Evolutionary conservation across 2,797 vertebrate genomes (phyloP).

Genomic region (Sebastes matsubarae): DNA sequence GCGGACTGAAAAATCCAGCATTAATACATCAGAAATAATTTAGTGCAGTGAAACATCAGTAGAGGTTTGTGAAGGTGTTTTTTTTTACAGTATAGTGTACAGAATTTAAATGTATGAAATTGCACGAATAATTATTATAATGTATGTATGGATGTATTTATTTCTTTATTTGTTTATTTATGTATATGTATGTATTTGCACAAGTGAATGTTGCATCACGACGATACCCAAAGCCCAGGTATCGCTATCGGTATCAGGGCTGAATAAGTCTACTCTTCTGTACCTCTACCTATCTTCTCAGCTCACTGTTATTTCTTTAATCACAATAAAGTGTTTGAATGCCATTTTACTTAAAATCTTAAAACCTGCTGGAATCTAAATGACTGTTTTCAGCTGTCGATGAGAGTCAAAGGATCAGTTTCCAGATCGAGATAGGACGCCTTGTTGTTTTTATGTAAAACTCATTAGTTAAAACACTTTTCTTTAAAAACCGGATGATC

Average conservation of each 20-base stretch:
- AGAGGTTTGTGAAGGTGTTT: neutral
- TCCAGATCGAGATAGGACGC: neutral
- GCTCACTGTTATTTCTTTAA: neutral
- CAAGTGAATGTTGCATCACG: neutral
- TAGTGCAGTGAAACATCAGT: neutral
- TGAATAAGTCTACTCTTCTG: neutral
- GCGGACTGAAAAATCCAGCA: neutral
- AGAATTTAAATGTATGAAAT: neutral
- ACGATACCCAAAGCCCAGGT: too few species aligned
- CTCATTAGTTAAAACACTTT: conserved; percentile 24
- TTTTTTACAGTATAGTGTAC: neutral
- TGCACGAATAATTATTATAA: neutral
- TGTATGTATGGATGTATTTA: neutral
- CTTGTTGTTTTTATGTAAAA: conserved; percentile 22
- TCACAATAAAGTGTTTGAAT: conserved; percentile 12
- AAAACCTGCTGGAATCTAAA: conserved; percentile 18
- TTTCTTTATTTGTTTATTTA: neutral
- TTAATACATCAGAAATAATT: neutral
- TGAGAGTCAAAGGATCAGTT: neutral
- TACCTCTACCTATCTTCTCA: neutral
- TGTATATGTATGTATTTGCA: neutral
- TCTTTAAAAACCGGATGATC: conserved; percentile 39
- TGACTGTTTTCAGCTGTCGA: neutral
- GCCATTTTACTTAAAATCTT: neutral
- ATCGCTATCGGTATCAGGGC: too few species aligned